Evolutionary conservation across 2,888 invertebrate species (phyloP).

Genomic region (Melikaiella ostensackeni): DNA sequence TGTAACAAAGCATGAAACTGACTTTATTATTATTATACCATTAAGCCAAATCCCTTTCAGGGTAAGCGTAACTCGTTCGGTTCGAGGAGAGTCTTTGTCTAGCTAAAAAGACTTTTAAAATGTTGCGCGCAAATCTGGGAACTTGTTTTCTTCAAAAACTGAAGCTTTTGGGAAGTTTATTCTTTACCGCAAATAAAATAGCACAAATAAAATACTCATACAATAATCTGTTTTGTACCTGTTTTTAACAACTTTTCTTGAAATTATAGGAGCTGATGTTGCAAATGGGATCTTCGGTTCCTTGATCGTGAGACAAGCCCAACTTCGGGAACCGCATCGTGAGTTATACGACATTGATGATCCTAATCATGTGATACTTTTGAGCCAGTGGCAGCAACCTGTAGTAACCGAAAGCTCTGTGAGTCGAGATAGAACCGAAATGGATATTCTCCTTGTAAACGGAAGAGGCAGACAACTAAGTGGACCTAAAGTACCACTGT

Average conservation of each 20-base stretch:
- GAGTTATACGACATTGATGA: slow-evolving; percentile 85
- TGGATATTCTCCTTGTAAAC: slow-evolving; percentile 81
- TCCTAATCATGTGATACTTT: slow-evolving; percentile 83
- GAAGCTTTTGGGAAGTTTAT: too few relatives aligned
- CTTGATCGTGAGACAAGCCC: slow-evolving; percentile 84
- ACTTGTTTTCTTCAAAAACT: too few relatives aligned
- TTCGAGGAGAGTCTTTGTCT: too few relatives aligned
- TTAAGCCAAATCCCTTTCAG: too few relatives aligned
- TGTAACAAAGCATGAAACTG: too few relatives aligned
- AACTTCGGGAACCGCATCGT: slow-evolving; percentile 80
- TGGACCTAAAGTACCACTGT: slow-evolving; percentile 71
- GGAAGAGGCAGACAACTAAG: slow-evolving; percentile 80
- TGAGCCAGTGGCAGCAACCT: slow-evolving; percentile 85
- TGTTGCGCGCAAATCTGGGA: too few relatives aligned
- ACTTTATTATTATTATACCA: too few relatives aligned
- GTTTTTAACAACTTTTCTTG: not conserved
- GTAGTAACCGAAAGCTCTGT: slow-evolving; percentile 68
- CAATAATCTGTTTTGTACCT: too few relatives aligned
- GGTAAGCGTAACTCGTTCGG: too few relatives aligned
- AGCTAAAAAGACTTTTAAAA: too few relatives aligned
- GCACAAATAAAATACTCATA: too few relatives aligned
- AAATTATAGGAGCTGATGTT: slow-evolving; percentile 80
- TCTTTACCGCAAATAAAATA: too few relatives aligned
- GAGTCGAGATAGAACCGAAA: slow-evolving; percentile 78
- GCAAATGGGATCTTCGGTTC: slow-evolving; percentile 86